Percentiles rank a stretch among this genome's conserved stretches.
phyloP scores from a whole-genome alignment of 2,888 invertebrate genomes.

The Amblyjoppa fuscipennis region DNA sequence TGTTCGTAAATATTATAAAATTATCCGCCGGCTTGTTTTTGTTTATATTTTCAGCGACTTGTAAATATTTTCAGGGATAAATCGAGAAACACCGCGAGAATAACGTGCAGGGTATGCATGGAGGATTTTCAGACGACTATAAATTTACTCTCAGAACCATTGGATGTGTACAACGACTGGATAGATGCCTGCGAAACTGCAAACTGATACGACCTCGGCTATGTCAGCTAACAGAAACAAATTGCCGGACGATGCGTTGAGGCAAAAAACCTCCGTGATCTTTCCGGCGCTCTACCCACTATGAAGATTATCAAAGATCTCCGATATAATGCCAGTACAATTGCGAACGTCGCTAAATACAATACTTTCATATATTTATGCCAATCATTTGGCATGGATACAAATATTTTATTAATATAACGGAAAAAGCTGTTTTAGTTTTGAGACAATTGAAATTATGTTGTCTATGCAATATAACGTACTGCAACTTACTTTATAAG shows the following conservation, averaged over 20 bases:
- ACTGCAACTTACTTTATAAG: constrained; percentile 4
- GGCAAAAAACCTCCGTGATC: background rate
- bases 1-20: constrained; percentile 88
- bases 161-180: constrained; percentile 99
- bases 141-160: constrained; percentile 97
- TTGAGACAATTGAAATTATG: background rate
- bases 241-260: background rate
- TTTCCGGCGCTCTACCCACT: background rate
- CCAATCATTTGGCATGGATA: background rate
- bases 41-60: background rate
- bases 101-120: constrained; percentile 97
- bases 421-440: background rate
- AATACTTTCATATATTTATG: constrained; percentile 6
- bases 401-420: constrained; percentile 25
- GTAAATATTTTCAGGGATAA: constrained; percentile 93
- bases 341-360: background rate
- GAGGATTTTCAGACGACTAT: constrained; percentile 99
- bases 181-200: constrained; percentile 99
- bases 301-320: constrained; percentile 37
- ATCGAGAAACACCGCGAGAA: constrained; percentile 96
- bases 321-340: constrained; percentile 12
- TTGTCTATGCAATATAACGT: constrained; percentile 8
- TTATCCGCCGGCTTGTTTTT: constrained; percentile 44
- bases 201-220: constrained; percentile 87
- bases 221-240: background rate